Conservation (phyloP, 2,113 vertebrate species). For the Pelusios castaneus region DNA sequence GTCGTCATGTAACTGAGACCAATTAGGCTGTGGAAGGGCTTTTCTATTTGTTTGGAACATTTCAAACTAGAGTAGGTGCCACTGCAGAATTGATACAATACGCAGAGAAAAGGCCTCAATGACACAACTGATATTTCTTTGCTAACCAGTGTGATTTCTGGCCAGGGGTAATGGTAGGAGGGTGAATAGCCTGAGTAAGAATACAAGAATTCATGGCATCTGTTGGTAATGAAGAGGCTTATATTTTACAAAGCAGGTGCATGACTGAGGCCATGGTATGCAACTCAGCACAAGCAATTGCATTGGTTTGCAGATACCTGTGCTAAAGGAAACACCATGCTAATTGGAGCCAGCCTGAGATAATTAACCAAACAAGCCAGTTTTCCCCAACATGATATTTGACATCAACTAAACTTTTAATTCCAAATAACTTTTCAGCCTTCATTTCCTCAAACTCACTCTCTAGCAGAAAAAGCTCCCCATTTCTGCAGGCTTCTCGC, state of each 20-base stretch:
- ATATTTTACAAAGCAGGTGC: not conserved
- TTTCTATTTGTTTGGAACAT: not conserved
- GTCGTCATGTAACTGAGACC: not conserved
- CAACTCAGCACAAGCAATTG: not conserved
- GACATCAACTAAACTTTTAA: not conserved
- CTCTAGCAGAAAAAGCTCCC: not conserved
- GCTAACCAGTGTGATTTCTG: not conserved
- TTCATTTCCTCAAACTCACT: not conserved
- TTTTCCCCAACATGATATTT: not conserved
- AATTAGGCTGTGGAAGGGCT: not conserved
- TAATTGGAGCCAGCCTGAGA: not conserved
- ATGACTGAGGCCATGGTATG: not conserved
- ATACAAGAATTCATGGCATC: not conserved
- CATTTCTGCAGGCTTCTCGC: not conserved
- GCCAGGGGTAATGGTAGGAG: not conserved
- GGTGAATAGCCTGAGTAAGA: not conserved
- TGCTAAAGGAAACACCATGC: not conserved
- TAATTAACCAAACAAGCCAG: not conserved
- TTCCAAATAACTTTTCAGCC: not conserved
- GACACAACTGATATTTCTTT: not conserved
- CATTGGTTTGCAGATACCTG: not conserved
- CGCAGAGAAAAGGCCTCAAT: not conserved
- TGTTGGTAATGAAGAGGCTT: rapidly evolving
- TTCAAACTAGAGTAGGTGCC: not conserved
- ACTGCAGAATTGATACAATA: not conserved